Conservation (phyloP, 1,140 invertebrate species). For the Eurosta solidaginis region DNA sequence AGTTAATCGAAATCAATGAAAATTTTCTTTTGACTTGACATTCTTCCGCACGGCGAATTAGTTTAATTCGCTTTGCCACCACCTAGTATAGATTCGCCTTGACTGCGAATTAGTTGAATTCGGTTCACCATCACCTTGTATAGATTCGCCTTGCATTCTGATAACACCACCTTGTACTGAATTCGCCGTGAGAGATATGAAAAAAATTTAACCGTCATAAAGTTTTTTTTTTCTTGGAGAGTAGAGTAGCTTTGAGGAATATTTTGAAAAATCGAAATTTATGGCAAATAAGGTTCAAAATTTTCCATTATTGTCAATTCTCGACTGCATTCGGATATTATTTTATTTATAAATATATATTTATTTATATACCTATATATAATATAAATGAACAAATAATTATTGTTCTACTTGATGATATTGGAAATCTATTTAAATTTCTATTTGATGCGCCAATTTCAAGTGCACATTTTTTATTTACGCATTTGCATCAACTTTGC, state of each 20-base stretch:
- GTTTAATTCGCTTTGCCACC: no score
- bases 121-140: no score
- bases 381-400: background rate
- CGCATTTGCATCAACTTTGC: slow-evolving; percentile 40
- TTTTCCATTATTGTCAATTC: slow-evolving; percentile 29
- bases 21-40: no score
- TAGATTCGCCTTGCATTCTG: no score
- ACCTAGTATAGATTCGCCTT: no score
- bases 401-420: slow-evolving; percentile 38
- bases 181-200: background rate
- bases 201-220: background rate
- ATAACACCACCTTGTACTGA: no score
- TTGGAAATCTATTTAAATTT: slow-evolving; percentile 42
- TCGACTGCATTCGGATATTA: background rate
- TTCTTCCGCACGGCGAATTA: no score
- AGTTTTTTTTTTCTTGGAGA: background rate
- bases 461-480: slow-evolving; percentile 42
- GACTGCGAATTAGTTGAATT: no score
- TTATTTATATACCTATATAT: background rate
- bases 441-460: slow-evolving; percentile 41
- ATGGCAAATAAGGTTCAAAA: slow-evolving; percentile 30
- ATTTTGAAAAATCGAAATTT: slow-evolving; percentile 34
- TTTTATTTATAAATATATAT: slow-evolving; percentile 28
- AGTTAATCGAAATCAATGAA: no score
- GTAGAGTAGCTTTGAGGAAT: background rate